phyloP scores from a whole-genome alignment of 2,797 vertebrate species.

The Sylvia borin region DNA sequence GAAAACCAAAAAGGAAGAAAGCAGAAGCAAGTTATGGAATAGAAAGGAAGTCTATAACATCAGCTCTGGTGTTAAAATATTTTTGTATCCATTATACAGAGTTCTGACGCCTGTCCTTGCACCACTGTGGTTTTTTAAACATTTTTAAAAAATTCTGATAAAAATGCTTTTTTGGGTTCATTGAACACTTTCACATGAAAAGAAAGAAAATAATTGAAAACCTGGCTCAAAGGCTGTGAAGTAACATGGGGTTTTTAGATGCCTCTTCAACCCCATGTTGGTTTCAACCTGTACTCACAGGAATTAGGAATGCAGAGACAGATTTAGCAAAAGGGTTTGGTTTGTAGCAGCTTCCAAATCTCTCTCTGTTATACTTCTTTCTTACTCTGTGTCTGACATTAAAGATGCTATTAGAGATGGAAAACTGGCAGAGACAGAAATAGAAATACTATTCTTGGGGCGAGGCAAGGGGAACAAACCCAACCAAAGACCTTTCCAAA shows the following conservation, averaged over 20 bases:
- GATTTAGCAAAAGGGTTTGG: neutral
- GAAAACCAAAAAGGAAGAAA: neutral
- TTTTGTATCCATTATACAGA: neutral
- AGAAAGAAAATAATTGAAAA: neutral
- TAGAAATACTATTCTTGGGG: neutral
- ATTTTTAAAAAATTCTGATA: neutral
- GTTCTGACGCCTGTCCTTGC: neutral
- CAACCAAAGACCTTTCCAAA: neutral
- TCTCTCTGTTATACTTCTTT: neutral
- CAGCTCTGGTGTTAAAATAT: neutral
- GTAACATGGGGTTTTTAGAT: neutral
- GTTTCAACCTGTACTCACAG: neutral
- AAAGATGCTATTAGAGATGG: neutral
- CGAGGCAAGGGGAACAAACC: neutral
- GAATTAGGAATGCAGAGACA: neutral
- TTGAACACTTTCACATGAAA: neutral
- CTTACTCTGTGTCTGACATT: neutral
- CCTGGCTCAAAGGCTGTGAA: neutral
- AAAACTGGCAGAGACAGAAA: neutral
- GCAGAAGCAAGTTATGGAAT: neutral
- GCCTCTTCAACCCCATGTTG: neutral
- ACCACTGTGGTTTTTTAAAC: neutral
- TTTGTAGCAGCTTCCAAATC: neutral
- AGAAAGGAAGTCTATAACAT: neutral
- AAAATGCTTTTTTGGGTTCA: neutral